Evolutionary conservation across 2,797 vertebrate genomes (phyloP).

Genomic region (Oophaga sylvatica): DNA sequence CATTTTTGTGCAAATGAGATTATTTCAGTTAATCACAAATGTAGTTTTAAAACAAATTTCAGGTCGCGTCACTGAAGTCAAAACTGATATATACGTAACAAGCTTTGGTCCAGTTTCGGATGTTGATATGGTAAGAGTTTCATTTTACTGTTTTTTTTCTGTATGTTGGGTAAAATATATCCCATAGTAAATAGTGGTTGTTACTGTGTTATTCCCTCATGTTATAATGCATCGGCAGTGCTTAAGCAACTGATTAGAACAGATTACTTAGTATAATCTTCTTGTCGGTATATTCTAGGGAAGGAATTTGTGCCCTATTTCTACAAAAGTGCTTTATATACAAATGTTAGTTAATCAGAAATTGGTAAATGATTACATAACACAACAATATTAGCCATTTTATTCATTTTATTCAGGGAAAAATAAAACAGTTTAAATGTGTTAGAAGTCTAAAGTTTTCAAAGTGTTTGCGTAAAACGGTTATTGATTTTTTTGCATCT

Average conservation of each 20-base stretch:
- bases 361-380: no score
- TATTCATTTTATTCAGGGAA: no score
- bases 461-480: no score
- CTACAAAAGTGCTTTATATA: background rate
- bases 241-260: slow-evolving; percentile 51
- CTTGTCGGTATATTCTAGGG: slow-evolving; percentile 38
- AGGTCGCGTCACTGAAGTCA: slow-evolving; percentile 98
- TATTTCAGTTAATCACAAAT: background rate
- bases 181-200: background rate
- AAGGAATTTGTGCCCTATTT: slow-evolving; percentile 33
- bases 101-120: slow-evolving; percentile 99
- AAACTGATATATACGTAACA: slow-evolving; percentile 99
- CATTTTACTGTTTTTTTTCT: background rate
- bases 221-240: background rate
- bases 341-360: background rate
- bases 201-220: slow-evolving; percentile 15
- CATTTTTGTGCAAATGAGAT: background rate
- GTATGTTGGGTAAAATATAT: background rate
- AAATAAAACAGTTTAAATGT: background rate
- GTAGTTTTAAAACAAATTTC: slow-evolving; percentile 43
- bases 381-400: background rate
- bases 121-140: slow-evolving; percentile 94
- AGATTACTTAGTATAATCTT: slow-evolving; percentile 58
- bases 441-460: background rate
- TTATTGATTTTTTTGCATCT: no score